phyloP scores from a whole-genome alignment of 2,113 vertebrate genomes.

The Notarius lentiginosus region DNA sequence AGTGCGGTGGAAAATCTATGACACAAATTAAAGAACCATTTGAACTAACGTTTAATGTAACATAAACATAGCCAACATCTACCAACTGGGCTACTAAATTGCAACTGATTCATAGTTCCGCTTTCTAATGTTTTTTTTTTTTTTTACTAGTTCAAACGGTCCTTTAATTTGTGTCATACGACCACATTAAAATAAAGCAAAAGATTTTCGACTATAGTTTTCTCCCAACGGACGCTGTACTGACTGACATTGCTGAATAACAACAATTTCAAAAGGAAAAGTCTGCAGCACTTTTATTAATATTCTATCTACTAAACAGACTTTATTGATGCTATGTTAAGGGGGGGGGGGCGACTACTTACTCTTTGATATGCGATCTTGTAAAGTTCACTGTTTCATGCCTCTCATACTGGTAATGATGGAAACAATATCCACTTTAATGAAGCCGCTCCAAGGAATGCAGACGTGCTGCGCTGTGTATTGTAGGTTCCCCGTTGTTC shows the following conservation, averaged over 20 bases:
- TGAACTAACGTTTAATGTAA: not conserved
- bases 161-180: not conserved
- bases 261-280: not conserved
- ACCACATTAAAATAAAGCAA: not conserved
- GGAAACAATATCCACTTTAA: not conserved
- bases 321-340: not conserved
- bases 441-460: conserved; percentile 11
- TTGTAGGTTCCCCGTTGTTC: not conserved
- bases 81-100: not conserved
- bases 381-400: not conserved
- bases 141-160: not conserved
- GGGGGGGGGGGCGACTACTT: not conserved
- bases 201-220: not conserved
- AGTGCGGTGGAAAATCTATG: not conserved
- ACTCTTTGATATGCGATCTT: not conserved
- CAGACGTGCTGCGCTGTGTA: conserved; percentile 10
- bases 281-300: not conserved
- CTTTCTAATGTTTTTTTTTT: not conserved
- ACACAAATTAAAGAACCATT: not conserved
- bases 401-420: conserved; percentile 4
- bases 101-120: not conserved
- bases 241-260: too few relatives aligned
- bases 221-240: not conserved
- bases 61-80: not conserved
- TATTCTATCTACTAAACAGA: not conserved